Percentiles rank a stretch among this genome's conserved stretches.
These are phyloP conservation scores for Enteromius anoplus DNA, from an alignment of 2,797 vertebrate species.

Conservation along the genomic window DNA sequence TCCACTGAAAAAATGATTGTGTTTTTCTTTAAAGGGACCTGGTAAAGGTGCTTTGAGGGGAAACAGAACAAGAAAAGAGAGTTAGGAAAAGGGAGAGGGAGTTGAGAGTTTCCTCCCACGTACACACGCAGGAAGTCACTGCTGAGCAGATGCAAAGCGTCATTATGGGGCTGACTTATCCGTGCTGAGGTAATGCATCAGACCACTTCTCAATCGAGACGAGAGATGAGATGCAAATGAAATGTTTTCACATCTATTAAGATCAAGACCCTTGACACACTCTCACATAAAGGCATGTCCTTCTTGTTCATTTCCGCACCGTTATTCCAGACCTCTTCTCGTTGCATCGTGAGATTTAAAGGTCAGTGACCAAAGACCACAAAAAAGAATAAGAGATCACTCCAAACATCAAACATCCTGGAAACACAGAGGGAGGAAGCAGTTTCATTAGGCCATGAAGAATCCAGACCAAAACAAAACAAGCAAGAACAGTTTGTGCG, in stretches of 20 bases:
- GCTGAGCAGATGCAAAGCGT: conserved; percentile 50
- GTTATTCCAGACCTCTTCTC: conserved; percentile 18
- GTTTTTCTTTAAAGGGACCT: neutral
- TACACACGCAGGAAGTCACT: conserved; percentile 43
- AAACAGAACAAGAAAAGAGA: conserved; percentile 22
- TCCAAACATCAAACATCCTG: conserved; percentile 48
- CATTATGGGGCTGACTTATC: conserved; percentile 46
- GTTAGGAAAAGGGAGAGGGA: conserved; percentile 11
- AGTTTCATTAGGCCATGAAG: conserved; percentile 32
- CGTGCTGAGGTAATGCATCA: conserved; percentile 35
- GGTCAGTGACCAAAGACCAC: conserved; percentile 47
- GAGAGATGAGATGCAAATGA: conserved; percentile 11
- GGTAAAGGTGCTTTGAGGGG: conserved; percentile 10
- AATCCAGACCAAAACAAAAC: conserved; percentile 23
- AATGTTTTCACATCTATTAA: conserved; percentile 29
- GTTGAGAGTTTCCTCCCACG: conserved; percentile 53
- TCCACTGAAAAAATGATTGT: conserved; percentile 15
- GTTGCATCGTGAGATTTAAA: conserved; percentile 28
- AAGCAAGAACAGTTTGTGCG: conserved; percentile 22
- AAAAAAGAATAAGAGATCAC: conserved; percentile 37
- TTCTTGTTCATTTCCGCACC: conserved; percentile 13
- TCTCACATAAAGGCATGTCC: conserved; percentile 25
- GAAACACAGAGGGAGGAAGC: conserved; percentile 32
- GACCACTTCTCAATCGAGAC: conserved; percentile 17
- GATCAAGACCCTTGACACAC: conserved; percentile 10